Evolutionary conservation across 2,113 vertebrate species (phyloP).

Genomic region (Saguinus midas): DNA sequence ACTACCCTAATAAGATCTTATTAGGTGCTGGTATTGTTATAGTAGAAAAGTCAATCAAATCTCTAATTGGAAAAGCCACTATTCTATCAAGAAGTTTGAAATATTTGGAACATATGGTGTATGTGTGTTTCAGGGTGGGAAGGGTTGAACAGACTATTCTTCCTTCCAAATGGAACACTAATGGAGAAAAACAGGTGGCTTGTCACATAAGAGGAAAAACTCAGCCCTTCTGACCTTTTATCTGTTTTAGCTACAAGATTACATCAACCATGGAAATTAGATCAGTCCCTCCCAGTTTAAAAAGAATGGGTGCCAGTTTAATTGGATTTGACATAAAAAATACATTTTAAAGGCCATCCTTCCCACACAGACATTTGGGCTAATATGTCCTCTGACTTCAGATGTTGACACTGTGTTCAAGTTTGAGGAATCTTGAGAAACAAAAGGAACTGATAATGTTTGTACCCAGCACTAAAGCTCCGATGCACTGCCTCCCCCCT

Average conservation of each 20-base stretch:
- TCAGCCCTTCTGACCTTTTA: background rate
- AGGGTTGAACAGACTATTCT: background rate
- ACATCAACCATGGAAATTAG: background rate
- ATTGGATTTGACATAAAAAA: constrained; percentile 38
- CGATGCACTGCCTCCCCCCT: background rate
- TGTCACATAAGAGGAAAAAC: background rate
- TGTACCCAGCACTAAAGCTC: background rate
- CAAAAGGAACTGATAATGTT: constrained; percentile 30
- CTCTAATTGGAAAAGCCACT: background rate
- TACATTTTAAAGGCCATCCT: background rate
- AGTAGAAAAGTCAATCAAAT: background rate
- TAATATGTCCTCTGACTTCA: constrained; percentile 21
- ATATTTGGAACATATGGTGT: background rate
- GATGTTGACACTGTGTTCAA: constrained; percentile 21
- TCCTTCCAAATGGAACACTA: background rate
- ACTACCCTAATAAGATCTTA: background rate
- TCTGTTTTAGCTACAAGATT: constrained; percentile 36
- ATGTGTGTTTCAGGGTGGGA: background rate
- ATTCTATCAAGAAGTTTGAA: background rate
- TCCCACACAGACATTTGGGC: background rate
- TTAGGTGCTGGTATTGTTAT: background rate
- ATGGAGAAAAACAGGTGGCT: background rate
- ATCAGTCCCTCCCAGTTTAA: background rate
- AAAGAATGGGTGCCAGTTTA: background rate
- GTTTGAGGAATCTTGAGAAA: constrained; percentile 56